Conservation (phyloP, 1,140 invertebrate species). For the Trichonephila clavata region DNA sequence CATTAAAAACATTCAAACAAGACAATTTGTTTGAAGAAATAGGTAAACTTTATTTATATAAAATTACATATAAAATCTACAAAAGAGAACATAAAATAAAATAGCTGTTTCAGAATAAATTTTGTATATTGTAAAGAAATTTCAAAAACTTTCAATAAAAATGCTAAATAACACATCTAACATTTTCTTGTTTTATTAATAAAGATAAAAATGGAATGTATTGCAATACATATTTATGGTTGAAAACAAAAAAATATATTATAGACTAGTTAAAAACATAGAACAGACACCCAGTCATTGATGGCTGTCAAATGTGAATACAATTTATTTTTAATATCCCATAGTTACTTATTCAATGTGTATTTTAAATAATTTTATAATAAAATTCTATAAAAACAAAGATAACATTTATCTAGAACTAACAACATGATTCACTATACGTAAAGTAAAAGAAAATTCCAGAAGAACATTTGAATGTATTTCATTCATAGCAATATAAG, state of each 20-base stretch:
- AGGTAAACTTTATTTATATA: constrained; percentile 50
- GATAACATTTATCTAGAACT: too few species aligned
- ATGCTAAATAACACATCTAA: not conserved
- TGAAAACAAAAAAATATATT: not conserved
- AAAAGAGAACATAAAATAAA: constrained; percentile 22
- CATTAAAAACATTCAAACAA: not conserved
- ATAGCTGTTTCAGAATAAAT: not conserved
- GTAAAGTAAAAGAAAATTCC: too few species aligned
- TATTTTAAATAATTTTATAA: too few species aligned
- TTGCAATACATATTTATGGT: not conserved
- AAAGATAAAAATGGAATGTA: constrained; percentile 42
- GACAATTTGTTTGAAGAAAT: constrained; percentile 28
- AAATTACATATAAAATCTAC: constrained; percentile 63
- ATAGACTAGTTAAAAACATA: constrained; percentile 7
- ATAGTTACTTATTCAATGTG: too few species aligned
- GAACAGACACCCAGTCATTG: not conserved
- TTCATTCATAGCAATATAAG: too few species aligned
- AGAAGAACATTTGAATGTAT: too few species aligned
- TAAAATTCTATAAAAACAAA: too few species aligned
- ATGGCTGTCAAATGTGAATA: not conserved
- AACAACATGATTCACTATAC: too few species aligned
- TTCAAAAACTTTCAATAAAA: not conserved
- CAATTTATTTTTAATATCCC: too few species aligned
- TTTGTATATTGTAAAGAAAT: constrained; percentile 51
- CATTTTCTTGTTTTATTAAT: not conserved